phyloP scores from a whole-genome alignment of 2,797 vertebrate species.

The Fringilla coelebs region DNA sequence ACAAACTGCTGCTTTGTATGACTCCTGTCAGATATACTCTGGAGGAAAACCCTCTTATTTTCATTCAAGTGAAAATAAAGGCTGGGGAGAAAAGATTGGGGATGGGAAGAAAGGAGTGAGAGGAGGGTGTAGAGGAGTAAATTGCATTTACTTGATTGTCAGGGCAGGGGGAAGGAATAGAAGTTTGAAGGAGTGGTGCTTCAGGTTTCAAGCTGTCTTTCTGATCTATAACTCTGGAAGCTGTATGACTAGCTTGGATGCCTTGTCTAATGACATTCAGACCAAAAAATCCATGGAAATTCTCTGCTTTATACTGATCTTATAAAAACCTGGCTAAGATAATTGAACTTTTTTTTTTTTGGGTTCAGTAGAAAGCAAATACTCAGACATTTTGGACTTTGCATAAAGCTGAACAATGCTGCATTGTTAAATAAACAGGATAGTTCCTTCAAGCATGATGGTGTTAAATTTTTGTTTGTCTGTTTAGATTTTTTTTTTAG shows the following conservation, averaged over 20 bases:
- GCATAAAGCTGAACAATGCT: neutral
- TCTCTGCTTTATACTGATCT: neutral
- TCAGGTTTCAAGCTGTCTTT: neutral
- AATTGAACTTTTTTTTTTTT: neutral
- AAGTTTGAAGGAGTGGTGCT: neutral
- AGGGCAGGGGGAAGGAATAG: neutral
- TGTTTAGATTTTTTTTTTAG: neutral
- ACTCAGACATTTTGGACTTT: neutral
- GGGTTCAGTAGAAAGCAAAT: neutral
- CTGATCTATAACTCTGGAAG: neutral
- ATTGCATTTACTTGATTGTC: neutral
- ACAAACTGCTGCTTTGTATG: neutral
- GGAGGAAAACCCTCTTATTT: neutral
- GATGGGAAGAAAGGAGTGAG: neutral
- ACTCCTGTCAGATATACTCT: neutral
- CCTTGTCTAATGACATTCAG: neutral
- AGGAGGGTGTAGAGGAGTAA: neutral
- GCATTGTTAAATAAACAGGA: neutral
- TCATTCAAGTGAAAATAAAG: neutral
- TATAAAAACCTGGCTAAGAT: neutral
- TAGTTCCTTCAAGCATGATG: neutral
- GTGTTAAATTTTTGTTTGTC: fast-evolving
- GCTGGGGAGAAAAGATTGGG: neutral
- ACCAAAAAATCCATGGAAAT: neutral
- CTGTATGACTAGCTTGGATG: neutral